These are phyloP conservation scores for Choristoneura fumiferana DNA, from an alignment of 1,140 invertebrate species.

Conservation along the genomic window DNA sequence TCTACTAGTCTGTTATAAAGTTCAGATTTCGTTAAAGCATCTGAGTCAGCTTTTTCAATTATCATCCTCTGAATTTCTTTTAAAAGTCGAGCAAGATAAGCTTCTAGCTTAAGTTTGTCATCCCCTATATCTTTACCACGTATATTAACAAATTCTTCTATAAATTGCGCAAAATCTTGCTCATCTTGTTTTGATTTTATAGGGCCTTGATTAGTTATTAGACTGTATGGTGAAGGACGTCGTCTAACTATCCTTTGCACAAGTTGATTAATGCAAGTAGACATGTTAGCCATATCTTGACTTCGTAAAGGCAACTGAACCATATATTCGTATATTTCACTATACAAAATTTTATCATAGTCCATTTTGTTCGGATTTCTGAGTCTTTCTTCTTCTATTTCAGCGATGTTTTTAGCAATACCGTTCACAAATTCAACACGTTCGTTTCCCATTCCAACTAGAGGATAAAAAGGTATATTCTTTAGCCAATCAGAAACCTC, in stretches of 20 bases:
- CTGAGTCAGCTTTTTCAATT: conserved; percentile 19
- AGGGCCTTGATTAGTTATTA: neutral
- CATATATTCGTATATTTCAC: conserved; percentile 26
- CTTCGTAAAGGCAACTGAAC: conserved; percentile 26
- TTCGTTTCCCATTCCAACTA: conserved; percentile 25
- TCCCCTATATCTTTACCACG: conserved; percentile 33
- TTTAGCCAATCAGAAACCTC: conserved; percentile 44
- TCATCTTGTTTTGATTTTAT: conserved; percentile 12
- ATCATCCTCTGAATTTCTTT: conserved; percentile 38
- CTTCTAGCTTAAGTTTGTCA: conserved; percentile 39
- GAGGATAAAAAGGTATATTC: conserved; percentile 38
- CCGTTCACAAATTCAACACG: conserved; percentile 35
- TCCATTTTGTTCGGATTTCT: conserved; percentile 25
- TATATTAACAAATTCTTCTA: conserved; percentile 33
- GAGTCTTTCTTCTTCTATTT: conserved; percentile 33
- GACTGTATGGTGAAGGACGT: neutral
- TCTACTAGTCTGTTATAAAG: conserved; percentile 26
- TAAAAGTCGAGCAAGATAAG: conserved; percentile 30
- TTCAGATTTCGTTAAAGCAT: conserved; percentile 17
- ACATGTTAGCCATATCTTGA: conserved; percentile 24
- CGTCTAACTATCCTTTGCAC: conserved; percentile 24
- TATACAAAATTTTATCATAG: conserved; percentile 29
- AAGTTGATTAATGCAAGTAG: conserved; percentile 30
- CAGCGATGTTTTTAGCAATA: conserved; percentile 38
- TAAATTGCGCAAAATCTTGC: conserved; percentile 36